Conservation (phyloP, 2,797 vertebrate genomes). For the Tenualosa thibaudeaui region DNA sequence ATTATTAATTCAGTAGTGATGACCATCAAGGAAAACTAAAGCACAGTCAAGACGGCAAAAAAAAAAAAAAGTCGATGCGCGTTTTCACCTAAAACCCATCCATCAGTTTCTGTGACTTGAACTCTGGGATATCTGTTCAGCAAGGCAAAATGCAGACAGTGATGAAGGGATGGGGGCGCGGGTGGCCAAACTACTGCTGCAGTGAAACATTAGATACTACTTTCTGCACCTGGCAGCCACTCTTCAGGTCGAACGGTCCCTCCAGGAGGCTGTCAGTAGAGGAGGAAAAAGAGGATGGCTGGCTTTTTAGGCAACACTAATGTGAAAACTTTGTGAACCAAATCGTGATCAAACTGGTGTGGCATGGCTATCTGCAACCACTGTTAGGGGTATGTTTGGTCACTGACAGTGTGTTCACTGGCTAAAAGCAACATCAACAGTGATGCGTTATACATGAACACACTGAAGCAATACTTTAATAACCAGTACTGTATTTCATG, state of each 20-base stretch:
- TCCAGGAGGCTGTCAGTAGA: neutral
- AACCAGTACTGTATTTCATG: neutral
- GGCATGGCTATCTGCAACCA: neutral
- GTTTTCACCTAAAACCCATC: constrained; percentile 36
- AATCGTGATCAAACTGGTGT: neutral
- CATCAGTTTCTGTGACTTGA: constrained; percentile 26
- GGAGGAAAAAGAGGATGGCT: neutral
- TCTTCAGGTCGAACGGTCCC: constrained; percentile 39
- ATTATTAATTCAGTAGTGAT: neutral
- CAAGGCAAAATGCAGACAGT: constrained; percentile 41
- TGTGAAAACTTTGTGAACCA: neutral
- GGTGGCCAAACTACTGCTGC: constrained; percentile 47
- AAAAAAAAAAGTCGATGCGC: constrained; percentile 33
- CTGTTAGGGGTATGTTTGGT: neutral
- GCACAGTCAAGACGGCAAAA: neutral
- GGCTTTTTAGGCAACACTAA: neutral
- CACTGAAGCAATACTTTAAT: neutral
- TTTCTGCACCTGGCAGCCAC: constrained; percentile 31
- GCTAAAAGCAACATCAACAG: neutral
- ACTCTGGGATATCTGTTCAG: constrained; percentile 41
- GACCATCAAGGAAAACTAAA: constrained; percentile 29
- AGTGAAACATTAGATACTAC: constrained; percentile 36
- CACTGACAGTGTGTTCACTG: neutral
- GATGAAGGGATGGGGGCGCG: constrained; percentile 40
- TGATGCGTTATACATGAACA: neutral